A percentile compares a stretch with the other conserved stretches of the same genome.
phyloP scores from a whole-genome alignment of 2,888 invertebrate genomes.

The Acanthoscelides obtectus region DNA sequence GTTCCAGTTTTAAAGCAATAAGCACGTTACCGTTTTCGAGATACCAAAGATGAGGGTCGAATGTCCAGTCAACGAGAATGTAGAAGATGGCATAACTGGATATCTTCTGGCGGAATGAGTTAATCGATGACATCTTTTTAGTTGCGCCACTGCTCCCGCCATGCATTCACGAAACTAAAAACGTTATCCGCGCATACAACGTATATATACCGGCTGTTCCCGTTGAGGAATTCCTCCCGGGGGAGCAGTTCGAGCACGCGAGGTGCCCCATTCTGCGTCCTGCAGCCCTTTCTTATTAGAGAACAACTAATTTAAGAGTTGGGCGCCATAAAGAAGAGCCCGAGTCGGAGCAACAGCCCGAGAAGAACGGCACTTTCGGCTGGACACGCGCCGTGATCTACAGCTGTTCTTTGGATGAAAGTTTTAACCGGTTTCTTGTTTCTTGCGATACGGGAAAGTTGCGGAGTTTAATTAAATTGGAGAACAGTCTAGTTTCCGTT shows the following conservation, averaged over 20 bases:
- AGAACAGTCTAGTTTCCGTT: background rate
- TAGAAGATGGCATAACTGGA: too few species aligned
- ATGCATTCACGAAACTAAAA: background rate
- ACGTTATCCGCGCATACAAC: background rate
- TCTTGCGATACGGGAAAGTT: constrained; percentile 4
- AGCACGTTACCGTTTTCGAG: too few species aligned
- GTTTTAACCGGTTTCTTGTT: constrained; percentile 30
- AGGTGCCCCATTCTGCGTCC: constrained; percentile 36
- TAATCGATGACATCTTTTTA: too few species aligned
- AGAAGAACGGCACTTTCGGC: constrained; percentile 35
- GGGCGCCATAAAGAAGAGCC: constrained; percentile 44
- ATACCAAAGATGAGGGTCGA: too few species aligned
- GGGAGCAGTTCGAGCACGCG: constrained; percentile 36
- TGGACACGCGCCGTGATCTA: constrained; percentile 23
- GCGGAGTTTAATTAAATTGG: background rate
- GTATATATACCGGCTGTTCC: constrained; percentile 10
- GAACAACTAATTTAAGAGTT: constrained; percentile 46
- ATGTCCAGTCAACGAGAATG: too few species aligned
- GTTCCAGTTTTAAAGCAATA: too few species aligned
- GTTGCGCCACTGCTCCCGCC: background rate
- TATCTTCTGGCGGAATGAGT: too few species aligned
- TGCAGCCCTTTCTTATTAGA: constrained; percentile 44
- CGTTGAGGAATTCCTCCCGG: constrained; percentile 38
- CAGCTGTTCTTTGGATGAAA: constrained; percentile 6
- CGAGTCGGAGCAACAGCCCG: constrained; percentile 42